Conservation (phyloP, 1,140 invertebrate genomes). For the Mactra quadrangularis region DNA sequence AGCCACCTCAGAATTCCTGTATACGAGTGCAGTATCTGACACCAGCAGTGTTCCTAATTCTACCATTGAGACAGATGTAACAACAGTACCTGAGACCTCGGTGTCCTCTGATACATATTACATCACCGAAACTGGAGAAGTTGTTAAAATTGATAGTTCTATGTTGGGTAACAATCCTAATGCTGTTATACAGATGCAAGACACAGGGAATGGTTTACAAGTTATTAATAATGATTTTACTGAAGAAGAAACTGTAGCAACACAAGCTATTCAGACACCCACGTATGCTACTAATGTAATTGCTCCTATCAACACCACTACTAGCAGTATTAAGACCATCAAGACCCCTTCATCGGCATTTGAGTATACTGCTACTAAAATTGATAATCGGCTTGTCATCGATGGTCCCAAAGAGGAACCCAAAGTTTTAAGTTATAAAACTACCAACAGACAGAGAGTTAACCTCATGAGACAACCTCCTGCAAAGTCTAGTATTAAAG, state of each 20-base stretch:
- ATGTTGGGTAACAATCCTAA: conserved; percentile 3
- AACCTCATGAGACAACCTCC: conserved; percentile 27
- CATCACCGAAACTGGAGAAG: conserved; percentile 44
- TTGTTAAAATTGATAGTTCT: conserved; percentile 47
- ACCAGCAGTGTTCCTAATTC: no score
- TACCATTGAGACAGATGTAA: no score
- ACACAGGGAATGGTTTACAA: background rate
- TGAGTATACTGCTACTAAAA: conserved; percentile 24
- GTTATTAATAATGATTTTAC: background rate
- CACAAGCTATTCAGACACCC: background rate
- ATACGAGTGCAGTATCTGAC: background rate
- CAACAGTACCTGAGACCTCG: background rate
- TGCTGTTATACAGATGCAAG: conserved; percentile 9
- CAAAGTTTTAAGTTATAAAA: conserved; percentile 37
- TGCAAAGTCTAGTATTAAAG: background rate
- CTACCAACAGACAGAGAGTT: conserved; percentile 19
- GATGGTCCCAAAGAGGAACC: conserved; percentile 14
- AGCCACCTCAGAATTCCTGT: background rate
- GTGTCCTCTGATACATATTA: conserved; percentile 32
- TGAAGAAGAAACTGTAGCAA: background rate
- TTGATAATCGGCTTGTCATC: conserved; percentile 2
- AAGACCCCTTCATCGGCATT: background rate
- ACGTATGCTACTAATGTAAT: background rate
- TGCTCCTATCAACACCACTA: background rate
- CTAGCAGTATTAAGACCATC: background rate